A percentile compares a stretch with the other conserved stretches of the same genome.
These are phyloP conservation scores for Porphyrio hochstetteri DNA, from an alignment of 2,113 vertebrate species.

Conservation along the genomic window DNA sequence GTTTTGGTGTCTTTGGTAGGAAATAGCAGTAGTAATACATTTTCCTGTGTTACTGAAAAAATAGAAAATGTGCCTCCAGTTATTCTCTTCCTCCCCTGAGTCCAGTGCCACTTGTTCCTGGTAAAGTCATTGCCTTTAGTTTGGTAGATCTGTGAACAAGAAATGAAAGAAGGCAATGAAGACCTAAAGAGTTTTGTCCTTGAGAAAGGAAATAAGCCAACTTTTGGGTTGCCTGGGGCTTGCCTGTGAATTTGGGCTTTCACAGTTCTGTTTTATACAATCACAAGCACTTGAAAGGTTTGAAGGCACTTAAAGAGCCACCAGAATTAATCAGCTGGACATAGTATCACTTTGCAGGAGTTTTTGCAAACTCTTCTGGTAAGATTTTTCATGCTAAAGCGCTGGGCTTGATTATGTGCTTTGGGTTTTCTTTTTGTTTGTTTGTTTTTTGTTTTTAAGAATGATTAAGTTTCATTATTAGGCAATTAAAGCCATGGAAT, in stretches of 20 bases:
- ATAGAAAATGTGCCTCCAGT: not conserved
- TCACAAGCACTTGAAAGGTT: not conserved
- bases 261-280: not conserved
- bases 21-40: not conserved
- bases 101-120: not conserved
- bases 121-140: not conserved
- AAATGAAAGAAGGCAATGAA: not conserved
- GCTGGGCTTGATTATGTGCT: not conserved
- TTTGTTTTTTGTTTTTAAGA: not conserved
- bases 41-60: not conserved
- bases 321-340: conserved; percentile 5
- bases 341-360: not conserved
- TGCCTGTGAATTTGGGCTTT: conserved; percentile 6
- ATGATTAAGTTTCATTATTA: not conserved
- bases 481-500: not conserved
- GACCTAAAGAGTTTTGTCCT: not conserved
- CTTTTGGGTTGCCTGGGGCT: not conserved
- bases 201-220: conserved; percentile 5
- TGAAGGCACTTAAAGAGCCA: not conserved
- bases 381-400: not conserved
- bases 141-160: not conserved
- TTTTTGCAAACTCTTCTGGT: not conserved
- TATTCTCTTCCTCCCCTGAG: conserved; percentile 4
- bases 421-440: not conserved
- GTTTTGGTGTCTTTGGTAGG: not conserved